Evolutionary conservation across 1,140 invertebrate species (phyloP).

Genomic region (Cherax quadricarinatus): DNA sequence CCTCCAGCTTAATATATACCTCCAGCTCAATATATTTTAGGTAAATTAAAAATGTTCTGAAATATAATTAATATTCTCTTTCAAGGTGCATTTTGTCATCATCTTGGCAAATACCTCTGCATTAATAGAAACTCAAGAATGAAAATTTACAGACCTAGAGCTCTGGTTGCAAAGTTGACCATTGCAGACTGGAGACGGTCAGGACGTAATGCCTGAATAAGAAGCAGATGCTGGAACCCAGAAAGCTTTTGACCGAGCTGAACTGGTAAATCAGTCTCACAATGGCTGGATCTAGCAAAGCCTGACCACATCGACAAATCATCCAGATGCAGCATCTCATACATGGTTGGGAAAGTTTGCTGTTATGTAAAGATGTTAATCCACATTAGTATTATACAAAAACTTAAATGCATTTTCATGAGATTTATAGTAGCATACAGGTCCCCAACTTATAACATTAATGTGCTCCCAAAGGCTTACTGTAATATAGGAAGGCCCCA

Average conservation of each 20-base stretch:
- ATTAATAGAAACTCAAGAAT: background rate
- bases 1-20: no score
- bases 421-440: no score
- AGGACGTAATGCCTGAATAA: slow-evolving; percentile 88
- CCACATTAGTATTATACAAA: background rate
- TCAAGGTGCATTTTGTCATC: background rate
- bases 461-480: no score
- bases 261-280: slow-evolving; percentile 80
- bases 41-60: background rate
- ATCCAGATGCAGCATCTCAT: slow-evolving; percentile 81
- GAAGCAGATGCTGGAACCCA: slow-evolving; percentile 89
- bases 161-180: slow-evolving; percentile 83
- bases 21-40: no score
- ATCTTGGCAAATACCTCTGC: background rate
- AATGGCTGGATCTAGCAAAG: slow-evolving; percentile 82
- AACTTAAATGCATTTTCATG: no score
- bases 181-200: slow-evolving; percentile 87
- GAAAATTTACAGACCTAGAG: slow-evolving; percentile 79
- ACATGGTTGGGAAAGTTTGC: slow-evolving; percentile 82
- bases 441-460: no score
- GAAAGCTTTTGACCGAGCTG: slow-evolving; percentile 80
- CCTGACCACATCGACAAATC: slow-evolving; percentile 83
- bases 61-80: background rate
- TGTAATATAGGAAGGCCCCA: no score
- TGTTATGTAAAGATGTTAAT: slow-evolving; percentile 30